Base-by-base conservation (phyloP, 1,140 invertebrate species). In the Pogonognathellus flavescens region DNA sequence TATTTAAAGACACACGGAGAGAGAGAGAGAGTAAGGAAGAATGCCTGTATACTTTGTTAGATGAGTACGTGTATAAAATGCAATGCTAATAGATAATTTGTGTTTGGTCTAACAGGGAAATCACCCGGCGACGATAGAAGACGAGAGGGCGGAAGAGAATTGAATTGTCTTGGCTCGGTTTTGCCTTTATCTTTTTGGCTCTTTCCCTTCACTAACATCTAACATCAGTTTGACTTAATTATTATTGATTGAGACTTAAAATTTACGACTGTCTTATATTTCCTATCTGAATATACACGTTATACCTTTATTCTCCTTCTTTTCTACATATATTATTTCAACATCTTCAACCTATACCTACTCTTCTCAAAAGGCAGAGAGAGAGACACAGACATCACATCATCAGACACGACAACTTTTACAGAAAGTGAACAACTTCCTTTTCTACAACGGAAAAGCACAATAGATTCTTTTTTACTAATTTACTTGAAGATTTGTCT, bases 231-330 rank as follows among this genome's bases (percentile, higher is more conserved):
- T 76, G 70, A 76, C 70, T 76, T 76, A 76, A 76, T 76, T 76
- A 76, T 76, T 76, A 76, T 76, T 76, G 70, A 76, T 76, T 76
- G 70, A 50, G 41, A 8, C 70, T 76, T 31, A 76, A 76, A 76
- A 31, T 76, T 76, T 76, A 76, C 70, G 25, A 76, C 70, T 50
- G 10, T 25, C 14, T 62, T 25, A 53, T 13, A 8, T 11, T 10
- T 55, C 16, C 16, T 55, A 25, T n/a, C n/a, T n/a, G n/a, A n/a
- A n/a, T 41, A 41, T 41, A 41, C 31, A 41, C 31, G 6, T 41
- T 41, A 41, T 41, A 41, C 31, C 31, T 41, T 41, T n/a, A n/a
- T n/a, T n/a, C n/a, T 41, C 31, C 31, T 41, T 41, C 6, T 41
- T 6, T 41, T 41, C 31, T 1, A 41, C 31, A 49, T 76, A 25